phyloP scores from a whole-genome alignment of 2,888 invertebrate genomes.

The Lymantria dispar region DNA sequence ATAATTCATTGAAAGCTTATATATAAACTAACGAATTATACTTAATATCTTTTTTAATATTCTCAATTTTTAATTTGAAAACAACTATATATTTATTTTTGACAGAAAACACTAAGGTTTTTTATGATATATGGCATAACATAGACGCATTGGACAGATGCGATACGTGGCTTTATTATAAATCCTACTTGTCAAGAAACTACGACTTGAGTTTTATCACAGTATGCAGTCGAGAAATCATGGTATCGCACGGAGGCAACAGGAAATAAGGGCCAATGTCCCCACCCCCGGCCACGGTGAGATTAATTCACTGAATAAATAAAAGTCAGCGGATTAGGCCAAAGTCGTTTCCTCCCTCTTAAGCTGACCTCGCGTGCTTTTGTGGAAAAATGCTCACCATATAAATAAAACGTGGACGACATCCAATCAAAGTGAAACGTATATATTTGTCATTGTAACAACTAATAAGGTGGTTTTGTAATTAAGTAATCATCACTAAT shows the following conservation, averaged over 20 bases:
- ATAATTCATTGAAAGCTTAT: too few relatives aligned
- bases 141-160: slow-evolving; percentile 23
- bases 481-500: too few relatives aligned
- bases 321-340: slow-evolving; percentile 82
- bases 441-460: not conserved
- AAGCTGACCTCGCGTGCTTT: slow-evolving; percentile 80
- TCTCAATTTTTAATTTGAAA: too few relatives aligned
- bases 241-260: slow-evolving; percentile 55
- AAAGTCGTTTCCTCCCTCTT: slow-evolving; percentile 80
- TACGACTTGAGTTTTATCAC: slow-evolving; percentile 56
- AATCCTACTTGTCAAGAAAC: slow-evolving; percentile 55
- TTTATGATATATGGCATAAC: slow-evolving; percentile 18
- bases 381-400: slow-evolving; percentile 75
- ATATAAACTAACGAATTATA: too few relatives aligned
- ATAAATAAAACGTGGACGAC: slow-evolving; percentile 72
- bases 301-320: slow-evolving; percentile 83
- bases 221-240: slow-evolving; percentile 59
- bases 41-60: too few relatives aligned
- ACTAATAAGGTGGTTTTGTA: too few relatives aligned
- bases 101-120: not conserved
- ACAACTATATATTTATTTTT: too few relatives aligned
- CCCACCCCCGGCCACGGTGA: slow-evolving; percentile 62
- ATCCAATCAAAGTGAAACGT: slow-evolving; percentile 64
- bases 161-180: slow-evolving; percentile 45
- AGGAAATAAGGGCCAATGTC: slow-evolving; percentile 70